phyloP scores from a whole-genome alignment of 53 echinoderm and acorn worm species.

The Crossaster papposus region DNA sequence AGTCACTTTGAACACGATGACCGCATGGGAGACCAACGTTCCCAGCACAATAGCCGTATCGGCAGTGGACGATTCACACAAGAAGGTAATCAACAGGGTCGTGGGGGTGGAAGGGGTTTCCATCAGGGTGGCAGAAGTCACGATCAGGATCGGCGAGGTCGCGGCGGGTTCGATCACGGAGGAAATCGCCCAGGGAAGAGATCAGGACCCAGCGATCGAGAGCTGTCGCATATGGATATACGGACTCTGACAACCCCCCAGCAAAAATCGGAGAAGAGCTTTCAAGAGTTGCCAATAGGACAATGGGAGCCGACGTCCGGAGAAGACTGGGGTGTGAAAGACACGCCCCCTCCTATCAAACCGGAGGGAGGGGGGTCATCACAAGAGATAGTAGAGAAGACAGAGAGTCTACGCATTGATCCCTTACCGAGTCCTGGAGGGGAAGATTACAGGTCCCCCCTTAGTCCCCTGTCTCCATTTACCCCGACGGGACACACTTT shows the following conservation, averaged over 20 bases:
- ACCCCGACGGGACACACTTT: constrained; percentile 62
- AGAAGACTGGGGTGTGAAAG: constrained; percentile 2
- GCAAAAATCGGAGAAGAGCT: constrained; percentile 10
- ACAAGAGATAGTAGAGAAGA: neutral
- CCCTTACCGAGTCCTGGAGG: constrained; percentile 31
- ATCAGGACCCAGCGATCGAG: constrained; percentile 25
- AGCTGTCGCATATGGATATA: constrained; percentile 23
- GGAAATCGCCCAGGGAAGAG: constrained; percentile 30
- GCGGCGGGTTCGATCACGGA: constrained; percentile 46
- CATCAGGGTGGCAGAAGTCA: constrained; percentile 56
- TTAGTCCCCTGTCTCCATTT: constrained; percentile 51
- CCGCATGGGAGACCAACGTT: constrained; percentile 10
- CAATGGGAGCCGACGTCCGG: constrained; percentile 33
- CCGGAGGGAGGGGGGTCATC: neutral
- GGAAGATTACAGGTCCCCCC: constrained; percentile 19
- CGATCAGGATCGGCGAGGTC: constrained; percentile 55
- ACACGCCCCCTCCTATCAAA: neutral
- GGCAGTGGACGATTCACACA: constrained; percentile 46
- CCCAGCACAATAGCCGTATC: constrained; percentile 17
- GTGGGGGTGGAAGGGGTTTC: constrained; percentile 63
- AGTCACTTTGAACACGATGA: constrained; percentile 49
- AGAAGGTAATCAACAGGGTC: constrained; percentile 26
- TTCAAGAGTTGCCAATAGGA: constrained; percentile 28
- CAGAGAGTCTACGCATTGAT: constrained; percentile 32
- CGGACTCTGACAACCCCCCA: constrained; percentile 22